Evolutionary conservation across 2,888 invertebrate species (phyloP), one percentile per base, ranked within the genome.

Genomic region (Mesorhabditis spiculigera): DNA sequence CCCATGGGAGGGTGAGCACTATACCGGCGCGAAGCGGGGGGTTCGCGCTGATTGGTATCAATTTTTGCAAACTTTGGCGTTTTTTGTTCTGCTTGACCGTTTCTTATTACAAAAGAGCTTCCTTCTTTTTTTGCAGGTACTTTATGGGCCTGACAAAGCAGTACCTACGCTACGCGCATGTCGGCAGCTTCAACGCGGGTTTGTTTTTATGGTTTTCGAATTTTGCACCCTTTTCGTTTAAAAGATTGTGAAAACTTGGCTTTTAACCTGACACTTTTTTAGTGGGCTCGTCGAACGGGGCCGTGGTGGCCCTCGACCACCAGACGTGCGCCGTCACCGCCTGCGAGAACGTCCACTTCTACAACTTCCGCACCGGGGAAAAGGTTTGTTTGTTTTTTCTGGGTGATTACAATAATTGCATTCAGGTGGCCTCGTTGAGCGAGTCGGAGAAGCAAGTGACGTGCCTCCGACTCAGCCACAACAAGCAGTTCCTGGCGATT

Each of bases 321-420:
- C 90, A 92, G 81, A 91, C 91, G 66, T 90, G 93, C 66, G 95
- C 94, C 63, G 92, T 92, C n/a, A 94, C 93, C 68, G 94, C 93
- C 6, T 93, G 93, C 85, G 95, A 97, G 89, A 92, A 94, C 90
- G 92, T 95, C 73, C 90, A 92, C 83, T 90, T 97, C 83, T 97
- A 95, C 94, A 96, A 97, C 88, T 89, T 95, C 86, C 90, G 93
- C 85, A 90, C 93, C 5, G 91, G 92, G 62, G 91, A 93, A 87
- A 92, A 91, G 89, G 91, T 92, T 41, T 58, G 44, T 42, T 8
- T 63, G 1, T 16, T 58, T 61, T 42, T 8, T 63, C 6, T 16
- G 8, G 5, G 4, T 66, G 43, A 64, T 10, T 13, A 4, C 65
- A 65, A 65, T 3, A 65, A 77, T 75, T 69, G 87, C 67, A 66